Conservation (phyloP, 2,797 vertebrate genomes). For the Coregonus suidteri region DNA sequence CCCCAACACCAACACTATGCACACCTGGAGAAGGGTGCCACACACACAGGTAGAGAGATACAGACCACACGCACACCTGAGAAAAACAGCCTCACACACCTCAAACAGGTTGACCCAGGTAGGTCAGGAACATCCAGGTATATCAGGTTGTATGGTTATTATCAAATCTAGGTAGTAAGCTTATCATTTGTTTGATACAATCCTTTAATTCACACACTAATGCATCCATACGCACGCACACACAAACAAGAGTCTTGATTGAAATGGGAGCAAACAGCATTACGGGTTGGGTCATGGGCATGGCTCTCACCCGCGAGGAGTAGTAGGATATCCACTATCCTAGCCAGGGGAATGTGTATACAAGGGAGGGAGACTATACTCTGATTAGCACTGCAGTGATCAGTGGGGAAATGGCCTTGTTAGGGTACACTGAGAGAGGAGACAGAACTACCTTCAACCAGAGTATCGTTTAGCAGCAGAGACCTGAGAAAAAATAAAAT, state of each 20-base stretch:
- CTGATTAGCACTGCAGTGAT: background rate
- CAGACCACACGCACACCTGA: background rate
- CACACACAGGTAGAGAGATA: background rate
- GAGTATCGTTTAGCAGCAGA: background rate
- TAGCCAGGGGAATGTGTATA: background rate
- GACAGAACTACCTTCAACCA: background rate
- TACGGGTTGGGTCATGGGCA: no score
- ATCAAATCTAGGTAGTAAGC: no score
- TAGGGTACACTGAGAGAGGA: background rate
- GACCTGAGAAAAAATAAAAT: background rate
- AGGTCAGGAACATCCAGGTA: no score
- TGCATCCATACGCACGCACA: background rate
- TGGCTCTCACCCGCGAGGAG: background rate
- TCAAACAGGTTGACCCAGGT: background rate
- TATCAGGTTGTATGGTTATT: no score
- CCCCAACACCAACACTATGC: background rate
- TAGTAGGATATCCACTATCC: background rate
- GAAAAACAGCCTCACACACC: background rate
- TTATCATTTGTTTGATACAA: no score
- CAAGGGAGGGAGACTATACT: background rate
- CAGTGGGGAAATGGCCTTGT: conserved; percentile 4
- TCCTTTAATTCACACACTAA: background rate
- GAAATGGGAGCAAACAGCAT: no score
- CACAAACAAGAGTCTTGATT: background rate
- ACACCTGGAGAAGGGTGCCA: background rate